Conservation (phyloP, 2,888 invertebrate species). For the Chaitophorus viminalis region DNA sequence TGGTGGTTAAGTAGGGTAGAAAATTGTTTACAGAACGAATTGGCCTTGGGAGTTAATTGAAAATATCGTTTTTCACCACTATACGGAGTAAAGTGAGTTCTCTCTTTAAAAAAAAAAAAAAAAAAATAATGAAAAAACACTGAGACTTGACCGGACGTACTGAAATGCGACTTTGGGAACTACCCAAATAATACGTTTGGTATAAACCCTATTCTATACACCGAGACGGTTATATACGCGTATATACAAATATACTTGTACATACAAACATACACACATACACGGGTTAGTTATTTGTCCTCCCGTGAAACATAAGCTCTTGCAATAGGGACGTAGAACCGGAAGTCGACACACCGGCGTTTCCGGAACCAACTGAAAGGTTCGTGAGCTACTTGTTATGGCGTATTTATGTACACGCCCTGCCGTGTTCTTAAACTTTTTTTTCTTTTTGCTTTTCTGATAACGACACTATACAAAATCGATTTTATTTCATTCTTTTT, state of each 20-base stretch:
- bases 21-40: background rate
- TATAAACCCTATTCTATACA: background rate
- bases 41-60: background rate
- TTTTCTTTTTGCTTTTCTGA: background rate
- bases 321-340: background rate
- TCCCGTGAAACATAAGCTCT: background rate
- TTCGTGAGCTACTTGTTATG: background rate
- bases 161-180: conserved; percentile 7
- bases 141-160: background rate
- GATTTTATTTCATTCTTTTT: background rate
- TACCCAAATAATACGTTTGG: background rate
- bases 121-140: background rate
- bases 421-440: background rate
- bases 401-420: conserved; percentile 27
- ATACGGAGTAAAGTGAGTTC: background rate
- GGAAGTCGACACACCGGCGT: conserved; percentile 30
- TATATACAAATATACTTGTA: background rate
- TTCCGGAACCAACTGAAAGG: conserved; percentile 38
- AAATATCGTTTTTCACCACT: background rate
- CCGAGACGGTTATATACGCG: background rate
- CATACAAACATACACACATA: background rate
- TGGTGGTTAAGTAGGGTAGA: background rate
- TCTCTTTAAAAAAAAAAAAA: background rate
- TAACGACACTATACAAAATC: background rate
- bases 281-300: background rate